A percentile compares a stretch with the other conserved stretches of the same genome.
These are phyloP conservation scores for Cotesia glomerata DNA, from an alignment of 1,140 invertebrate species.

Conservation along the genomic window DNA sequence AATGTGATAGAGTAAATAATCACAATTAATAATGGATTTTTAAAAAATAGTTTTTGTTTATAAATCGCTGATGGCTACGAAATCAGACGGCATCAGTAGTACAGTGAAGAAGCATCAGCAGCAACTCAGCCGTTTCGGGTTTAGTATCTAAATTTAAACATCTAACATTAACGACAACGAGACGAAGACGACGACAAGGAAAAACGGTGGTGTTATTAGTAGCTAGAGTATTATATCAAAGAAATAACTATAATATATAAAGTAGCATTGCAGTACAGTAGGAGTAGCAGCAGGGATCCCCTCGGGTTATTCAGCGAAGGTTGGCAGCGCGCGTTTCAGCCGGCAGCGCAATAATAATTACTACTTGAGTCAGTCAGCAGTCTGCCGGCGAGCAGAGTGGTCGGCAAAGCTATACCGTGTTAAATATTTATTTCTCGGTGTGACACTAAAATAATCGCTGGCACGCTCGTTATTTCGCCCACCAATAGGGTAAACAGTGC, in stretches of 20 bases:
- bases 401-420: constrained; percentile 30
- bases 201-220: constrained; percentile 4
- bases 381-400: constrained; percentile 58
- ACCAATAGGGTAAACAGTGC: background rate
- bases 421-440: constrained; percentile 4
- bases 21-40: background rate
- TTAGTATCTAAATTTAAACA: constrained; percentile 26
- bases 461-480: constrained; percentile 23
- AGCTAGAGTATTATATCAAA: background rate
- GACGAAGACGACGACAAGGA: background rate
- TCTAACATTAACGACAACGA: background rate
- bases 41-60: background rate
- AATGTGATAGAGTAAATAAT: background rate
- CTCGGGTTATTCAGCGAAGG: constrained; percentile 31
- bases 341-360: constrained; percentile 28
- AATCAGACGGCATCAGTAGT: constrained; percentile 15
- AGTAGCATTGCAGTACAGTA: background rate
- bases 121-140: background rate
- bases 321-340: constrained; percentile 30
- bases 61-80: constrained; percentile 26
- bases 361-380: constrained; percentile 62
- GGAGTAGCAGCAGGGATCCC: constrained; percentile 16
- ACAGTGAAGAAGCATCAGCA: constrained; percentile 2
- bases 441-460: constrained; percentile 30
- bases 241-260: background rate